Evolutionary conservation across 1,140 invertebrate genomes (phyloP), one percentile per base, ranked within the genome.

Genomic region (Chrysopa pallens): DNA sequence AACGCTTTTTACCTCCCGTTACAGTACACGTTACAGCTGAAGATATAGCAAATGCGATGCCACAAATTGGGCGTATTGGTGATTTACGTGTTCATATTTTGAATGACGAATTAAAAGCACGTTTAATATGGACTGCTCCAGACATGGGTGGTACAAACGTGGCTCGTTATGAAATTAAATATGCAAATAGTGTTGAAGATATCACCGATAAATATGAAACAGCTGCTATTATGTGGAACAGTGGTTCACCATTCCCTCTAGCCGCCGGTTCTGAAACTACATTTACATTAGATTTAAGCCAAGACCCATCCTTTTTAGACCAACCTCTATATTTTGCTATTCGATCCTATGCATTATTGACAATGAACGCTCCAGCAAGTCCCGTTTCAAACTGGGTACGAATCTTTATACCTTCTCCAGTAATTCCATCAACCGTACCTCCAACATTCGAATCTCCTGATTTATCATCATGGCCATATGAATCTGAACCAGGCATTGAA

Each of bases 351-450:
- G 49, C 52, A 4, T 56, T 59, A 33, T 29, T 55, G 4, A 51
- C 47, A 1, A 42, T 49, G 6, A 52, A 61, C 41, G 44, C 54
- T 8, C 57, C 62, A 33, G 52, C 55, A 7, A 66, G 67, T 1
- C 64, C 66, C 4, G 50, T 69, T 15, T 76, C 73, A 0, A 77
- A 76, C 52, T 66, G 68, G 51, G 68, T 70, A 6, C 50, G 63
- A 12, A 56, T 71, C 15, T 57, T 63, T 28, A 62, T 72, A 2
- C 66, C 67, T 1, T 63, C 62, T 11, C 66, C 65, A 11, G 63
- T 60, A 31, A 62, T 60, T n/a, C 60, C 65, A 36, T 57, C 66
- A 5, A 61, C 64, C 1, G 50, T 57, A 17, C 49, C 58, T n/a
- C 56, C 59, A n/a, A 58, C 54, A 8, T 50, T 47, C 36, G 42